A percentile compares a stretch with the other conserved stretches of the same genome.
These are phyloP conservation scores for Pharmacophagus antenor DNA, from an alignment of 2,888 invertebrate species.

Conservation along the genomic window DNA sequence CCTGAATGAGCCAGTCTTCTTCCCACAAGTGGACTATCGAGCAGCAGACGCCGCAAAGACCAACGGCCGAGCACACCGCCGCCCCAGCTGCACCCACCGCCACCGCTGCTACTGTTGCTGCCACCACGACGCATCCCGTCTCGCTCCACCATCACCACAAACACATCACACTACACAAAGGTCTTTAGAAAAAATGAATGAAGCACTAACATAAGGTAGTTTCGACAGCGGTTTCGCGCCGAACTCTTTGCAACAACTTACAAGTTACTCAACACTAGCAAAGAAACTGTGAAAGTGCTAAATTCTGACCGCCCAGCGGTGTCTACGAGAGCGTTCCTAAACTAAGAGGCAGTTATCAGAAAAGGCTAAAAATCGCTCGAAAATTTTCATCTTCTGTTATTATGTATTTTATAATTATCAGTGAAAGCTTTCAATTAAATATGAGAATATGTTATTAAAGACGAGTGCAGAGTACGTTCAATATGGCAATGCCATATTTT, in stretches of 20 bases:
- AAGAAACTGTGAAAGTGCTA: conserved; percentile 73
- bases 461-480: conserved; percentile 32
- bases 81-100: conserved; percentile 69
- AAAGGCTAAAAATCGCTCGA: conserved; percentile 49
- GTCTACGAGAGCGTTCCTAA: conserved; percentile 40
- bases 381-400: conserved; percentile 33
- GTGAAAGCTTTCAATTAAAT: not conserved
- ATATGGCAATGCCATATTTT: conserved; percentile 40
- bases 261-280: conserved; percentile 61
- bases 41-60: conserved; percentile 85
- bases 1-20: conserved; percentile 81
- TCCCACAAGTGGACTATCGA: conserved; percentile 86
- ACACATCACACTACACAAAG: conserved; percentile 56
- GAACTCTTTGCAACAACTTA: conserved; percentile 59
- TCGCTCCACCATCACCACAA: conserved; percentile 68
- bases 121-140: conserved; percentile 67
- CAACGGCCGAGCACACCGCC: conserved; percentile 79
- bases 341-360: conserved; percentile 59
- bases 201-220: conserved; percentile 59
- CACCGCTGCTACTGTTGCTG: conserved; percentile 45
- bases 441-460: conserved; percentile 7
- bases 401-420: not conserved
- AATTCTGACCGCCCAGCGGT: conserved; percentile 57
- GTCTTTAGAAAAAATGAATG: conserved; percentile 43
- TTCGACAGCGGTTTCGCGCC: conserved; percentile 43